phyloP scores from a whole-genome alignment of 64 coral and sea anemone genomes.

The Pocillopora damicornis region DNA sequence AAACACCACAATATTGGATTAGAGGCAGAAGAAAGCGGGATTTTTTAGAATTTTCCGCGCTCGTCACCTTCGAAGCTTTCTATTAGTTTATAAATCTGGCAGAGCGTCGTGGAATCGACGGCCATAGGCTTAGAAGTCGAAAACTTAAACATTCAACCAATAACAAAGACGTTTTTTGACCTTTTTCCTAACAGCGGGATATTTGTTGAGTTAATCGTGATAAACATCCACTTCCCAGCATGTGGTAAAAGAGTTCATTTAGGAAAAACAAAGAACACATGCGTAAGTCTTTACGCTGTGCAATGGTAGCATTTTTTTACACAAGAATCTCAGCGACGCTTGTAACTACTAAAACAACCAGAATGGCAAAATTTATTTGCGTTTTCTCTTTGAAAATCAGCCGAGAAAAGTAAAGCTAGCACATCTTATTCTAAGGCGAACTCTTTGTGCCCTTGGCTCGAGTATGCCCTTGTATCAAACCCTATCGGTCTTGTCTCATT shows the following conservation, averaged over 20 bases:
- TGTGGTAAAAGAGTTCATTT: constrained; percentile 50
- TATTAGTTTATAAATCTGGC: background rate
- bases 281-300: background rate
- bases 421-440: background rate
- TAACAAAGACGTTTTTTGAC: constrained; percentile 37
- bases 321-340: constrained; percentile 13
- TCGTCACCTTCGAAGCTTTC: background rate
- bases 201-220: constrained; percentile 50
- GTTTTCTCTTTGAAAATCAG: background rate
- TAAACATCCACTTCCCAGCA: constrained; percentile 41
- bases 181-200: constrained; percentile 38
- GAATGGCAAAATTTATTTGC: background rate
- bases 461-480: background rate
- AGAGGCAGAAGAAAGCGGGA: background rate
- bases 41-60: background rate
- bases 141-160: constrained; percentile 23
- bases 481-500: background rate
- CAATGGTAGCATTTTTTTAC: constrained; percentile 34
- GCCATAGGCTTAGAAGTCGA: background rate
- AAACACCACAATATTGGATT: background rate
- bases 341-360: background rate
- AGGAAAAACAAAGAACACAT: constrained; percentile 30
- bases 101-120: background rate
- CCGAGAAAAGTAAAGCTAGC: background rate
- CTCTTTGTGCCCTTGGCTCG: background rate